Conservation (phyloP, 2,797 vertebrate species). For the Phoxinus dragarum region DNA sequence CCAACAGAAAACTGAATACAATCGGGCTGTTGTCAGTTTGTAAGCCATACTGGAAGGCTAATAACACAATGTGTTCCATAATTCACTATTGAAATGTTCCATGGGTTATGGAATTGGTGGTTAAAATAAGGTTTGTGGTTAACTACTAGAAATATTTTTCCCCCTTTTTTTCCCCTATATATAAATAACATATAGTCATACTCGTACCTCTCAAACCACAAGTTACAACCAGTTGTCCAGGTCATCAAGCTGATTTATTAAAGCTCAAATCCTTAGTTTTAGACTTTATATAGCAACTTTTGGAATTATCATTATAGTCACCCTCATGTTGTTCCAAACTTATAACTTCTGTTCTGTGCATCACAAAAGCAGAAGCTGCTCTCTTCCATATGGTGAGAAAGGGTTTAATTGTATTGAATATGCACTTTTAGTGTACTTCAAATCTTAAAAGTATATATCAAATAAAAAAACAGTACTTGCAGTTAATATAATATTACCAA, state of each 20-base stretch:
- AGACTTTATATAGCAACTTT: neutral
- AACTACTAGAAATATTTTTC: neutral
- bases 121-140: neutral
- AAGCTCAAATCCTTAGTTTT: neutral
- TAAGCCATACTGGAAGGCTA: neutral
- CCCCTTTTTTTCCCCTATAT: fast-evolving
- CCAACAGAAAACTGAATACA: neutral
- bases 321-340: neutral
- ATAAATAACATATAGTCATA: neutral
- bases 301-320: neutral
- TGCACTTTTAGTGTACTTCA: neutral
- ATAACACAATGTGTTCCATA: neutral
- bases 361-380: neutral
- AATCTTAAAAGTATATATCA: too few species aligned
- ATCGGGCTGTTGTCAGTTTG: neutral
- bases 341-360: neutral
- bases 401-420: neutral
- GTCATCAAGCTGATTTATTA: neutral
- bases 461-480: too few species aligned
- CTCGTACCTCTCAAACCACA: too few species aligned
- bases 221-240: neutral
- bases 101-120: neutral
- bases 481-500: neutral
- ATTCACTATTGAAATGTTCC: neutral
- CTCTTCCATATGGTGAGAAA: neutral